These are phyloP conservation scores for Solen grandis DNA, from an alignment of 1,140 invertebrate genomes.

Conservation along the genomic window DNA sequence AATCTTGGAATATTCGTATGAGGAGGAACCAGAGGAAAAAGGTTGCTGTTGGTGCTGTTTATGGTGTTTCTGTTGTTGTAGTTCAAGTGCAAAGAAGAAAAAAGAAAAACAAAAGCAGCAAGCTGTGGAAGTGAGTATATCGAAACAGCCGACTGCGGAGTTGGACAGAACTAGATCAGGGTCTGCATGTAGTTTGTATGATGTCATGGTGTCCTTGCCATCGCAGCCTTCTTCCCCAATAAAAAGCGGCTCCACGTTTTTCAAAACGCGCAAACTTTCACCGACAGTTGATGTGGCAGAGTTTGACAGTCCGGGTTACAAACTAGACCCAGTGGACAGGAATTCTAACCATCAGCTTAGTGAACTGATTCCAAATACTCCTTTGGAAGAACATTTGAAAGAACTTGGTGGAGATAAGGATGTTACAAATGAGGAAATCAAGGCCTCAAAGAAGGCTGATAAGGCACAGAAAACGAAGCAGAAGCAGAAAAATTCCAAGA, in stretches of 20 bases:
- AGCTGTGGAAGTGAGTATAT: conserved; percentile 32
- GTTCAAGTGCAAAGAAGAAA: conserved; percentile 1
- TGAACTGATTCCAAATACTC: conserved; percentile 2
- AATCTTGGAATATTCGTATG: conserved; percentile 51
- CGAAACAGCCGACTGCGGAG: conserved; percentile 25
- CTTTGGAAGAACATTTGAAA: neutral
- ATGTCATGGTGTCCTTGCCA: conserved; percentile 51
- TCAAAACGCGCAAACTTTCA: conserved; percentile 47
- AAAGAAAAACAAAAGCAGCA: conserved; percentile 18
- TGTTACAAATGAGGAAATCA: neutral
- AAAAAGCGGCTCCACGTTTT: conserved; percentile 53
- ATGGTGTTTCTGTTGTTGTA: conserved; percentile 39
- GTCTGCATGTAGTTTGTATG: conserved; percentile 28
- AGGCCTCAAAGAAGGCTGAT: conserved; percentile 26
- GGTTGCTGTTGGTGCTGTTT: conserved; percentile 39
- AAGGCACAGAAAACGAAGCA: conserved; percentile 18
- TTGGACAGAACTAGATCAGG: conserved; percentile 33
- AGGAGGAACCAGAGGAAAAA: conserved; percentile 31
- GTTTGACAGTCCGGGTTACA: conserved; percentile 5
- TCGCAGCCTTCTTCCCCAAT: conserved; percentile 50
- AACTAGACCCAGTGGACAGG: conserved; percentile 17
- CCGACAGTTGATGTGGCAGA: conserved; percentile 24
- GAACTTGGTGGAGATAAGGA: neutral
- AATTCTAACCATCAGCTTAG: conserved; percentile 37
- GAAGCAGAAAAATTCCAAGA: conserved; percentile 38